A percentile compares a stretch with the other conserved stretches of the same genome.
phyloP scores from a whole-genome alignment of 2,113 vertebrate genomes.

The Engraulis encrasicolus region DNA sequence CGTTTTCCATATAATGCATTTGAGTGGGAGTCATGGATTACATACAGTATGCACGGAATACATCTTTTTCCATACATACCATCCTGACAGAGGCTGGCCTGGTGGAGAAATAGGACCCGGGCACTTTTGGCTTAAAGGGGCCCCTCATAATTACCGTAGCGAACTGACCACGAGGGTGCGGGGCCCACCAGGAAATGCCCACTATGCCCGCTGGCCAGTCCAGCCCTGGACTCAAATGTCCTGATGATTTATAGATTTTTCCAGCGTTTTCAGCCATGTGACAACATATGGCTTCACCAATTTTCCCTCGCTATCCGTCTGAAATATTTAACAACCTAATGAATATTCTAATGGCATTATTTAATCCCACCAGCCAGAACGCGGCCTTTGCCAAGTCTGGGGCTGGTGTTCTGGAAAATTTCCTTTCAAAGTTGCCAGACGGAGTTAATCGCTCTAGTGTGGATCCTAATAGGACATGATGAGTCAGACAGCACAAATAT shows the following conservation, averaged over 20 bases:
- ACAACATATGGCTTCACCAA: neutral
- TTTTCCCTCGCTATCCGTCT: neutral
- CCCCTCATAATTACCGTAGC: too few species aligned
- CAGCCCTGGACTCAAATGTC: neutral
- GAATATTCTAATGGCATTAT: neutral
- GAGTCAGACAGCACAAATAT: too few species aligned
- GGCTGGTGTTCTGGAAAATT: neutral
- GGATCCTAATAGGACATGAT: too few species aligned
- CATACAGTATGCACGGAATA: neutral
- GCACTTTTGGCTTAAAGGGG: too few species aligned
- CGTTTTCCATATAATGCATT: neutral
- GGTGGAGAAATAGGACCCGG: too few species aligned
- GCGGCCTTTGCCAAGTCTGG: neutral
- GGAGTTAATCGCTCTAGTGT: neutral
- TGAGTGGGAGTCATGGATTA: neutral
- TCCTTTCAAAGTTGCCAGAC: neutral
- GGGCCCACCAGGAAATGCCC: too few species aligned
- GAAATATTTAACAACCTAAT: constrained; percentile 10
- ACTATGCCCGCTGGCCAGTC: too few species aligned
- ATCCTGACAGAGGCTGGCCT: neutral
- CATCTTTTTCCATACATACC: neutral
- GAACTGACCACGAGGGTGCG: too few species aligned
- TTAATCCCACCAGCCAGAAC: neutral
- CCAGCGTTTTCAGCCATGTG: neutral
- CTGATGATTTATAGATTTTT: constrained; percentile 4